A percentile compares a stretch with the other conserved stretches of the same genome.
Conservation (phyloP, 2,113 vertebrate species). For the Carassius gibelio region DNA sequence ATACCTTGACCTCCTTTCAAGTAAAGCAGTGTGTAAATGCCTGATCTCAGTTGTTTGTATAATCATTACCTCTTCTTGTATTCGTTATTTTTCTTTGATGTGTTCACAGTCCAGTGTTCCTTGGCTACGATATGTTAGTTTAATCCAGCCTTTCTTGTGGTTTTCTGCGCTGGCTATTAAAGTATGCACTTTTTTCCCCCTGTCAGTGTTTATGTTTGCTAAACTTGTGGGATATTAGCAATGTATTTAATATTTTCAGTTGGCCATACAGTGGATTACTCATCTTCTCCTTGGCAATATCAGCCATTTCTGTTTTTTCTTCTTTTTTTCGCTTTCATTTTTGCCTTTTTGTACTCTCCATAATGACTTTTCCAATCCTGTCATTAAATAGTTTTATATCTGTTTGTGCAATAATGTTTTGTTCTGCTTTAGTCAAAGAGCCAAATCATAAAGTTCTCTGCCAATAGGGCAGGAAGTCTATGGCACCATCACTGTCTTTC, state of each 20-base stretch:
- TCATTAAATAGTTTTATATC: constrained; percentile 60
- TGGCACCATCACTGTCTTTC: constrained; percentile 49
- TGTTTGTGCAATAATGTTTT: constrained; percentile 63
- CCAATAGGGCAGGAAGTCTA: constrained; percentile 38
- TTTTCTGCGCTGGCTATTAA: constrained; percentile 35
- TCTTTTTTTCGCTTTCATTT: not conserved
- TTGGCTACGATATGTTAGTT: constrained; percentile 43
- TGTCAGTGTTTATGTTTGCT: constrained; percentile 35
- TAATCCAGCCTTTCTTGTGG: constrained; percentile 52
- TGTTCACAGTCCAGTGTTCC: constrained; percentile 28
- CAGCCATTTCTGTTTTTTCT: not conserved
- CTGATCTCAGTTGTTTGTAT: constrained; percentile 36
- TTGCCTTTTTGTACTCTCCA: constrained; percentile 21
- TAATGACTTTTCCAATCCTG: constrained; percentile 59
- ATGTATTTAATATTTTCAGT: constrained; percentile 46
- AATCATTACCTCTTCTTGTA: constrained; percentile 30
- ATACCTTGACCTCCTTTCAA: constrained; percentile 14
- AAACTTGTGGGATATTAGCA: constrained; percentile 50
- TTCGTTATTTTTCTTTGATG: constrained; percentile 26
- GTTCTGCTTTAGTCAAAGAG: constrained; percentile 50
- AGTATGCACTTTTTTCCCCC: constrained; percentile 9
- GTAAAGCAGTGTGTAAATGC: constrained; percentile 5
- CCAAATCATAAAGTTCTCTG: constrained; percentile 45
- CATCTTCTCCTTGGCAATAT: constrained; percentile 44
- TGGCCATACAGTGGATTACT: constrained; percentile 44